phyloP scores from a whole-genome alignment of 2,797 vertebrate genomes.

The Parauchenoglanis ngamensis region DNA sequence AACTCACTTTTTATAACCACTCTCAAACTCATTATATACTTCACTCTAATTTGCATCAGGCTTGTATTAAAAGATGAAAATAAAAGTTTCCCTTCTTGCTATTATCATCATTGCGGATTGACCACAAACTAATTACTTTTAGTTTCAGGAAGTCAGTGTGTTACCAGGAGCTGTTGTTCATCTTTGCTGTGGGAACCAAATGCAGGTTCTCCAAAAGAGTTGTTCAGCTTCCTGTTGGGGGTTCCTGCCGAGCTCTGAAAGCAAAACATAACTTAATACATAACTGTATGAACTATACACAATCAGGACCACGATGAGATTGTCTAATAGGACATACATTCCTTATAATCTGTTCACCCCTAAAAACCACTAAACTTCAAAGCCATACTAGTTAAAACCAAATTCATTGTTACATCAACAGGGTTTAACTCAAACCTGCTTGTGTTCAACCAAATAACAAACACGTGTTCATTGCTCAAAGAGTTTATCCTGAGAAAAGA shows the following conservation, averaged over 20 bases:
- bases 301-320: not conserved
- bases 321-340: too few relatives aligned
- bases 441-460: too few relatives aligned
- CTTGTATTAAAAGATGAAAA: not conserved
- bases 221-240: constrained; percentile 68
- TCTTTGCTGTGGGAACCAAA: constrained; percentile 65
- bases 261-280: not conserved
- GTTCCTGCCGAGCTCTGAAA: constrained; percentile 57
- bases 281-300: not conserved
- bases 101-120: not conserved
- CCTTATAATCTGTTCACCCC: not conserved
- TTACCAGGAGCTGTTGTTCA: constrained; percentile 55
- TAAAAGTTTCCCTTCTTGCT: not conserved
- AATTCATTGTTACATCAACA: too few relatives aligned
- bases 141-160: not conserved
- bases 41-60: not conserved
- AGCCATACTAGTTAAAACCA: not conserved
- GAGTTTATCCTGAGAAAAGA: too few relatives aligned
- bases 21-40: too few relatives aligned
- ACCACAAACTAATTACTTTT: not conserved
- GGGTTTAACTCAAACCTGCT: not conserved
- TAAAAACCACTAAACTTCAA: not conserved
- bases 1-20: not conserved
- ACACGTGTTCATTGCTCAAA: not conserved
- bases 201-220: constrained; percentile 76